Evolutionary conservation across 2,888 invertebrate species (phyloP).

Genomic region (Nebria salina): DNA sequence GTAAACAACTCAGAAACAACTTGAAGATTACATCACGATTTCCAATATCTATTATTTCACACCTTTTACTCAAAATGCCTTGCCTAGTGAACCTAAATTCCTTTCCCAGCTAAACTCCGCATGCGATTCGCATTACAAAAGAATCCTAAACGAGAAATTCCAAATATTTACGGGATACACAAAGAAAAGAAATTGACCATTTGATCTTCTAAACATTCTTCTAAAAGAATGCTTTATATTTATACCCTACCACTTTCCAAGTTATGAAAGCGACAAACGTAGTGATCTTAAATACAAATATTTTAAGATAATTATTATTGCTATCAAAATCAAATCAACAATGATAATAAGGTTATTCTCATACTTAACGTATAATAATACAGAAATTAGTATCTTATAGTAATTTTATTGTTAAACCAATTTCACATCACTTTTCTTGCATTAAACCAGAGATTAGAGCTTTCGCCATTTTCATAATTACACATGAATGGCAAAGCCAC

Average conservation of each 20-base stretch:
- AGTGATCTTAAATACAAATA: too few relatives aligned
- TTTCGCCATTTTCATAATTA: too few relatives aligned
- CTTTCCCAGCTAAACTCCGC: not conserved
- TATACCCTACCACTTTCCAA: not conserved
- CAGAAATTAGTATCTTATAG: not conserved
- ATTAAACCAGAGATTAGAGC: too few relatives aligned
- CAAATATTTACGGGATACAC: not conserved
- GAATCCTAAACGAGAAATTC: not conserved
- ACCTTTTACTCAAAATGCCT: not conserved
- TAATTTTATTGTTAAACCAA: not conserved
- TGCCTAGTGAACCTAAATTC: not conserved
- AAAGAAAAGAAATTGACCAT: not conserved
- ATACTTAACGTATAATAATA: too few relatives aligned
- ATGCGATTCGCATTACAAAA: not conserved
- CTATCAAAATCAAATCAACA: too few relatives aligned
- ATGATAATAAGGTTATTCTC: too few relatives aligned
- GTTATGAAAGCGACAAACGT: too few relatives aligned
- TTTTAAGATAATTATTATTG: too few relatives aligned
- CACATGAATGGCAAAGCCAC: not conserved
- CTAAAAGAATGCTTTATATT: not conserved
- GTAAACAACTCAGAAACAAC: too few relatives aligned
- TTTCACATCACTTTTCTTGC: not conserved
- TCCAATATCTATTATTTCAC: not conserved
- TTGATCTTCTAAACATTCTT: not conserved
- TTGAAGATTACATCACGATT: too few relatives aligned